These are phyloP conservation scores for Drosophila austrosaltans DNA, from an alignment of 2,888 invertebrate species.

Conservation along the genomic window DNA sequence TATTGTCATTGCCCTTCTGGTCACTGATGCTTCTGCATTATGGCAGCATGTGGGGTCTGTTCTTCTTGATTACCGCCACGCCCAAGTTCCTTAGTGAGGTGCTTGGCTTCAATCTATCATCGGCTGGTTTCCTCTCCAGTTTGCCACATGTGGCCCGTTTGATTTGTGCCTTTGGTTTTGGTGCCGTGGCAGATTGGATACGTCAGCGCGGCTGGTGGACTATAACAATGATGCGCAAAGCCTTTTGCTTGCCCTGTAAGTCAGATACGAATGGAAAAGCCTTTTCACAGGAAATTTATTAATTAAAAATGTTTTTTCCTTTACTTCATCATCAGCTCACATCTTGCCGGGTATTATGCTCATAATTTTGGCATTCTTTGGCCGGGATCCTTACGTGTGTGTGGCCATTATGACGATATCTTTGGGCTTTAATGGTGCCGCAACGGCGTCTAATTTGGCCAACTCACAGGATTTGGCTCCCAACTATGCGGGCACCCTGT, in stretches of 20 bases:
- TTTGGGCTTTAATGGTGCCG: conserved; percentile 87
- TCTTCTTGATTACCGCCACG: conserved; percentile 90
- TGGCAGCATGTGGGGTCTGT: conserved; percentile 90
- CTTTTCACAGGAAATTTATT: fast-evolving
- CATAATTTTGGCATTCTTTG: conserved; percentile 85
- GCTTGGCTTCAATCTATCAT: conserved; percentile 88
- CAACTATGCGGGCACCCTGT: conserved; percentile 89
- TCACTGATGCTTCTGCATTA: conserved; percentile 88
- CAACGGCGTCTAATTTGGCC: conserved; percentile 86
- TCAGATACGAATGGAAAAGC: conserved; percentile 11
- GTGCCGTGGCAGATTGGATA: conserved; percentile 88
- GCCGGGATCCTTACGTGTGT: conserved; percentile 87
- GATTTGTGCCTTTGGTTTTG: conserved; percentile 88
- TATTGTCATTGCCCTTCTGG: conserved; percentile 88
- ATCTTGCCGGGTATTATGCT: conserved; percentile 86
- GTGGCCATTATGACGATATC: conserved; percentile 88
- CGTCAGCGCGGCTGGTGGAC: conserved; percentile 83
- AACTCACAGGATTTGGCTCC: conserved; percentile 89
- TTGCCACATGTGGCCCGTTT: conserved; percentile 89
- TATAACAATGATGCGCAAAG: conserved; percentile 86
- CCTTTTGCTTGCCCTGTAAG: conserved; percentile 87
- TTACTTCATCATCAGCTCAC: conserved; percentile 83
- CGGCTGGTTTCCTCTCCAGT: conserved; percentile 89
- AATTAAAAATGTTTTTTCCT: background rate
- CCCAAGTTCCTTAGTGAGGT: conserved; percentile 90